Base-by-base conservation (phyloP, 2,888 invertebrate species). In the Ochropacha duplaris region DNA sequence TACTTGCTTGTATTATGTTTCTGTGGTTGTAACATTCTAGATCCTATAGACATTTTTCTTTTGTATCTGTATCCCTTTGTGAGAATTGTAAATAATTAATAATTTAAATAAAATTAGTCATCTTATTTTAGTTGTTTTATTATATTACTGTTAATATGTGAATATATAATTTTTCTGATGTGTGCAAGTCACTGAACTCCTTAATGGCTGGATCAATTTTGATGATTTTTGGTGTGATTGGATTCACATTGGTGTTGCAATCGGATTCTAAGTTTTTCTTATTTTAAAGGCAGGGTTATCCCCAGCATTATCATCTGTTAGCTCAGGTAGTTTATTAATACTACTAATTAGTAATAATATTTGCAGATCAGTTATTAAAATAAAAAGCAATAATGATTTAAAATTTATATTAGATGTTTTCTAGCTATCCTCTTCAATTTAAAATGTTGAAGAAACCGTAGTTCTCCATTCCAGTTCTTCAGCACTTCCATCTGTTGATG, bases 391-490 rank as follows among this genome's bases (percentile, higher is more conserved):
- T 50, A 0, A 22, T 52, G 6, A 0, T 11, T 31, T 19, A 6
- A 2, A 56, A 50, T 55, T 58, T 80, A 82, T 64, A 73, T 67
- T 74, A 88, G 79, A 75, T 87, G 81, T 59, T 87, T 87, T 69
- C 84, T 93, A 61, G 92, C 88, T 75, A 95, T 94, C 74, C 95
- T 90, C 74, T 86, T 93, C 52, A 96, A 84, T 76, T 95, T 95
- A 60, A 96, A 95, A 78, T 96, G 94, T 61, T 94, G 94, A 54
- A 96, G 71, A 77, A 89, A 95, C 63, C 94, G 89, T 22, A 95
- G 83, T 80, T 96, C 95, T 11, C 95, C 95, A 76, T 94, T 94
- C 96, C 96, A 96, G 22, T 91, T 92, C 67, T 83, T 93, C 55
- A 96, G 83, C 56, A 94, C 86, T 56, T 93, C 80, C 69, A 95